Evolutionary conservation across 1,140 invertebrate genomes (phyloP).

Genomic region (Agraylea sexmaculata): DNA sequence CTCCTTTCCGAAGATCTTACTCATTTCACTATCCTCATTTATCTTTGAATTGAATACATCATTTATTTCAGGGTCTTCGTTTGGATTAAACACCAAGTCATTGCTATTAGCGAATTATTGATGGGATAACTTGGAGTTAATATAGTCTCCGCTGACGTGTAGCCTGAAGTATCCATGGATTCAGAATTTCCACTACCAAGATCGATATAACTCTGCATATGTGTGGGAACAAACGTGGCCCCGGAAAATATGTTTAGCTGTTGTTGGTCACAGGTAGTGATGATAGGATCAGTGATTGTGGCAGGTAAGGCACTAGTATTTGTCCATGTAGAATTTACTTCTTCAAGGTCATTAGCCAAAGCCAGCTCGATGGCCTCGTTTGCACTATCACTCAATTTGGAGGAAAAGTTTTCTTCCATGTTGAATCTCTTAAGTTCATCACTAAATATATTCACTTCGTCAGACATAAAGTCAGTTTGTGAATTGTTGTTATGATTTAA

Average conservation of each 20-base stretch:
- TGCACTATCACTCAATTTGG: conserved; percentile 20
- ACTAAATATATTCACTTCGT: too few species aligned
- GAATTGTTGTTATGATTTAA: not conserved
- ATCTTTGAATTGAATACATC: conserved; percentile 19
- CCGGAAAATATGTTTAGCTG: conserved; percentile 39
- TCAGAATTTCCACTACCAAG: conserved; percentile 25
- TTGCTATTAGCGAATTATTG: conserved; percentile 32
- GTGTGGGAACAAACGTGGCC: conserved; percentile 53
- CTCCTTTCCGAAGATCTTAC: conserved; percentile 16
- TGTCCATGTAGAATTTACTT: conserved; percentile 57
- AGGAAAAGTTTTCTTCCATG: conserved; percentile 28
- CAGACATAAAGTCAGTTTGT: not conserved
- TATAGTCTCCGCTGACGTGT: conserved; percentile 25
- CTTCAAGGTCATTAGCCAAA: conserved; percentile 60
- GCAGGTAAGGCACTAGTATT: conserved; percentile 52
- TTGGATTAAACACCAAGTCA: conserved; percentile 17
- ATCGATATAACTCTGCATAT: conserved; percentile 57
- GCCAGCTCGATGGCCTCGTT: conserved; percentile 54
- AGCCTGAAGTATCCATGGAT: conserved; percentile 11
- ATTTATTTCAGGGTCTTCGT: conserved; percentile 19
- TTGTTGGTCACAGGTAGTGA: conserved; percentile 41
- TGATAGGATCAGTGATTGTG: conserved; percentile 38
- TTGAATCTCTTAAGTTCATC: conserved; percentile 17
- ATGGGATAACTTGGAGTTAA: conserved; percentile 27
- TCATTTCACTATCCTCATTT: conserved; percentile 14